Base-by-base conservation (phyloP, 2,113 vertebrate genomes). In the Plecturocebus donacophilus region DNA sequence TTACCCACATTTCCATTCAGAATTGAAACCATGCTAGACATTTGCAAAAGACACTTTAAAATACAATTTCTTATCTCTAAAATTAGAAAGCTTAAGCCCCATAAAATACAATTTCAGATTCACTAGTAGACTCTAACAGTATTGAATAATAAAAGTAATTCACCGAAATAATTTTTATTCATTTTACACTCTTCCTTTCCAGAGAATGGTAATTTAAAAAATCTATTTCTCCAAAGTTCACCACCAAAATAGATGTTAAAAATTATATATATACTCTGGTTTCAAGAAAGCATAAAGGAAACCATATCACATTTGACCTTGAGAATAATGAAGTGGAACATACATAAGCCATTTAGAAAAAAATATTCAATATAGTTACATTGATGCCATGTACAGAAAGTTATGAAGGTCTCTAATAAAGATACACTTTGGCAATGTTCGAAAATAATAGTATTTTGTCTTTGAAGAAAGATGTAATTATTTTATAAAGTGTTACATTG, bases 21-120 rank as follows among this genome's bases (percentile, higher is more conserved):
- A 89, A 75, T 1, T 61, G 14, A 47, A 92, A 91, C 27, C 94
- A 23, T 70, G 11, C 5, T 86, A 80, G 25, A 8, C 10, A 88
- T 91, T 88, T 96, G 6, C n/a, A 91, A 45, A 87, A 81, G n/a
- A 79, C 38, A 82, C 2, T 66, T 95, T 35, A 35, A 97, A 95
- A 66, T 75, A 89, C 52, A 82, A 73, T 81, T 68, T 94, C 14
- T 96, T 94, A 86, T 38, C 2, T 91, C 40, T 89, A 61, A 96
- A 94, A 94, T 94, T 95, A 93, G 40, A 21, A 95, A 77, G 23
- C 52, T 70, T 11, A 83, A 66, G 47, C 12, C 91, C 85, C 23
- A 80, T 73, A 93, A 97, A 95, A 96, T 64, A 83, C 27, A 95
- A 86, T 97, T 94, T 95, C 94, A 96, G 45, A 94, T 91, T 95